Percentiles rank a stretch among this genome's conserved stretches.
Conservation (phyloP, 1,140 invertebrate genomes). For the Nymphalis io region DNA sequence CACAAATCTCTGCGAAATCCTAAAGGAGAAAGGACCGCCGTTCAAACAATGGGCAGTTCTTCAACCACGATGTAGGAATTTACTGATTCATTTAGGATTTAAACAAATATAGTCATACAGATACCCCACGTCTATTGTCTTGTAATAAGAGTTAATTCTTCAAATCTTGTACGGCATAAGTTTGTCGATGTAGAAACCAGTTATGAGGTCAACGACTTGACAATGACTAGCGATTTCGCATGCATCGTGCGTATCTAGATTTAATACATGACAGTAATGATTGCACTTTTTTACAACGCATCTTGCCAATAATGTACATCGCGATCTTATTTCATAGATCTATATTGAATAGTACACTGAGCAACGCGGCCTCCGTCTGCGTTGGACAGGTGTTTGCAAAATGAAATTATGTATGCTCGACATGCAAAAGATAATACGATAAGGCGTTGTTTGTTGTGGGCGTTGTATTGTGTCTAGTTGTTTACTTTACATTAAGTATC, state of each 20-base stretch:
- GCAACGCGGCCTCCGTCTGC: constrained; percentile 4
- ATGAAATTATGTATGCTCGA: background rate
- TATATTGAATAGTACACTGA: constrained; percentile 4
- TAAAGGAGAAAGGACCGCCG: constrained; percentile 23
- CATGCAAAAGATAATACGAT: constrained; percentile 16
- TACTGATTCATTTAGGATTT: constrained; percentile 29
- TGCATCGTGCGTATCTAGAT: constrained; percentile 46
- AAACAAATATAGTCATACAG: background rate
- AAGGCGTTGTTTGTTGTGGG: background rate
- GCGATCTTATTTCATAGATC: constrained; percentile 14
- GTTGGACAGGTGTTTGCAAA: constrained; percentile 27
- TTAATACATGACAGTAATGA: constrained; percentile 32
- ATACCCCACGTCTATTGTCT: background rate
- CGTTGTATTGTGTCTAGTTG: background rate
- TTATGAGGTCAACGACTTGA: constrained; percentile 42
- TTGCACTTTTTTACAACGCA: constrained; percentile 10
- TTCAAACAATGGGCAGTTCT: constrained; percentile 26
- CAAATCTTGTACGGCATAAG: background rate
- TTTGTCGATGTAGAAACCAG: constrained; percentile 33
- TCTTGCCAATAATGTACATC: constrained; percentile 5
- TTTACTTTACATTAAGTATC: background rate
- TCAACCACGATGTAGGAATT: constrained; percentile 21
- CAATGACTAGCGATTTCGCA: constrained; percentile 44
- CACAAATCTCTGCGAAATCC: constrained; percentile 8
- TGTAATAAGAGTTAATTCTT: constrained; percentile 17